Percentiles rank a stretch among this genome's conserved stretches.
Conservation (phyloP, 2,888 invertebrate genomes). For the Scaeva pyrastri region DNA sequence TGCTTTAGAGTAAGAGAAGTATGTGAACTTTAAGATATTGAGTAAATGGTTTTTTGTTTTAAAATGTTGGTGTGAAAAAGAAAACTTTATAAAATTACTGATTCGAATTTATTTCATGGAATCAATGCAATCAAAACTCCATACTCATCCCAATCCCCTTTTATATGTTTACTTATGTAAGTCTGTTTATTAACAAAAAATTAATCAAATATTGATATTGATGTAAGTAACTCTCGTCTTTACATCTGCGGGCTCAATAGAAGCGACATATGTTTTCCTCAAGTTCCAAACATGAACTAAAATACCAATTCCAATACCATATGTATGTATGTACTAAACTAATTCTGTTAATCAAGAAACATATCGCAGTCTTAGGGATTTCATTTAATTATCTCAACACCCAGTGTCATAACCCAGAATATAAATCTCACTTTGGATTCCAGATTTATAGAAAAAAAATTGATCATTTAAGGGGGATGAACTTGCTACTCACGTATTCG, state of each 20-base stretch:
- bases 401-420: constrained; percentile 44
- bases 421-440: constrained; percentile 49
- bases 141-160: no score
- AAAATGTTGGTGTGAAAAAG: no score
- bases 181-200: background rate
- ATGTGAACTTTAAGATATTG: no score
- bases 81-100: no score
- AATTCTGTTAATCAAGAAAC: constrained; percentile 26
- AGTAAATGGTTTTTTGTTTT: no score
- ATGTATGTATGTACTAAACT: background rate
- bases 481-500: constrained; percentile 54
- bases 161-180: no score
- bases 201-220: constrained; percentile 19
- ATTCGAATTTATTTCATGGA: no score
- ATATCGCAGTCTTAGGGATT: constrained; percentile 15
- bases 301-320: background rate
- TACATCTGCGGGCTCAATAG: constrained; percentile 3
- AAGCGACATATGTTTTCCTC: background rate
- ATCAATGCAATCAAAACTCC: no score
- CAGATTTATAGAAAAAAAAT: constrained; percentile 34
- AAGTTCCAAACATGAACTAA: background rate
- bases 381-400: constrained; percentile 30
- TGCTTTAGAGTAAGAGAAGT: no score
- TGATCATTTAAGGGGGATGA: constrained; percentile 46
- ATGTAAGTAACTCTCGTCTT: background rate